Conservation (phyloP, 2,888 invertebrate species). For the Drosophila testacea region DNA sequence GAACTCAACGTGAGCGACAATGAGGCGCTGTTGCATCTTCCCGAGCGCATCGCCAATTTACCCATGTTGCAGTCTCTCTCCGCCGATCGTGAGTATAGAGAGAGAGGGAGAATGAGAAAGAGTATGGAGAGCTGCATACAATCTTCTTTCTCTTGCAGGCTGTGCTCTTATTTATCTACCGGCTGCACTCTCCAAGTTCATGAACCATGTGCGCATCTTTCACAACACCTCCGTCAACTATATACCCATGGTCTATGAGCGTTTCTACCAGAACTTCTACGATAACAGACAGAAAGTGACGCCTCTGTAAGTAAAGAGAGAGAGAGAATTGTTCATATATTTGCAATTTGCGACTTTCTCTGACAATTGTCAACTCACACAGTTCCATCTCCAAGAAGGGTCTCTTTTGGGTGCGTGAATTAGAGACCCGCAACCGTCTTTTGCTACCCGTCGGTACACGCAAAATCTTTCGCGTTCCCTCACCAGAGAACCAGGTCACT, state of each 20-base stretch:
- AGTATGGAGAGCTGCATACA: not conserved
- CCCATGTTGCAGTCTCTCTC: constrained; percentile 82
- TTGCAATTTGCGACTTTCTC: not conserved
- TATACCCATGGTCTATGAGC: constrained; percentile 84
- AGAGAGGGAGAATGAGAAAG: not conserved
- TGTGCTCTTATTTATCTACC: constrained; percentile 84
- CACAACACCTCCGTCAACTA: constrained; percentile 84
- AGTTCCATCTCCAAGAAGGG: constrained; percentile 62
- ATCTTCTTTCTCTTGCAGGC: constrained; percentile 64
- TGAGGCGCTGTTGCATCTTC: constrained; percentile 81
- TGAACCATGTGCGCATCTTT: constrained; percentile 84
- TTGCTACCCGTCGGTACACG: constrained; percentile 83
- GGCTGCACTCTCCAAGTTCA: constrained; percentile 82
- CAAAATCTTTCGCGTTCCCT: constrained; percentile 75
- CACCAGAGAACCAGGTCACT: constrained; percentile 78
- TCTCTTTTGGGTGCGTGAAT: constrained; percentile 82
- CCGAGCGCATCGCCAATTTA: constrained; percentile 83
- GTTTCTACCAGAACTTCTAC: constrained; percentile 83
- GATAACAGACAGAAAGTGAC: constrained; percentile 78
- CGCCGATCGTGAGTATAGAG: constrained; percentile 83
- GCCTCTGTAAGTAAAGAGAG: constrained; percentile 74
- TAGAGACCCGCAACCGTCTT: constrained; percentile 78
- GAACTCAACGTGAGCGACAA: constrained; percentile 84
- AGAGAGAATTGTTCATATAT: not conserved
- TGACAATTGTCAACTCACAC: not conserved